Percentiles rank a stretch among this genome's conserved stretches.
phyloP scores from a whole-genome alignment of 2,888 invertebrate genomes.

The Troglohyphantes excavatus region DNA sequence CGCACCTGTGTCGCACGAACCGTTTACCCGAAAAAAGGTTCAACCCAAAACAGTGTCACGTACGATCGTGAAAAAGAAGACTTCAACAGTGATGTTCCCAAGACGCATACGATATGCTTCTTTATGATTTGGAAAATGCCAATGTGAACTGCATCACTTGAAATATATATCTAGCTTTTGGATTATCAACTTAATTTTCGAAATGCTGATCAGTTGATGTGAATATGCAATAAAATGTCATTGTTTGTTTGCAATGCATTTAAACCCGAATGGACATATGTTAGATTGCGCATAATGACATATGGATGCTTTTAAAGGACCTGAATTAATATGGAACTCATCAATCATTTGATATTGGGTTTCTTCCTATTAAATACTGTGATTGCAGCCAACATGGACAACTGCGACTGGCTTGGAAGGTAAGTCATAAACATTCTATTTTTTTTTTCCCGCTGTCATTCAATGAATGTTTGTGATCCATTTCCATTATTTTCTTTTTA shows the following conservation, averaged over 20 bases:
- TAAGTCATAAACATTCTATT: background rate
- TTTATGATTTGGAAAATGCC: too few species aligned
- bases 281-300: background rate
- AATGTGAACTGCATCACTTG: too few species aligned
- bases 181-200: background rate
- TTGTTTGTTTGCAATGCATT: background rate
- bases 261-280: background rate
- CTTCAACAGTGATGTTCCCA: too few species aligned
- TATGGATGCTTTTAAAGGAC: background rate
- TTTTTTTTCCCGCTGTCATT: too few species aligned
- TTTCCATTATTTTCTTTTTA: background rate
- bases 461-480: too few species aligned
- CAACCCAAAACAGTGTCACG: background rate
- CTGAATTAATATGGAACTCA: slow-evolving; percentile 26
- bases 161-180: background rate
- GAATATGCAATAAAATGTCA: background rate
- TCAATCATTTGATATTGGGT: slow-evolving; percentile 11
- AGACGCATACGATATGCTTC: too few species aligned
- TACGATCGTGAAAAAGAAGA: background rate
- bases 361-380: slow-evolving; percentile 10
- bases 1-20: slow-evolving; percentile 18
- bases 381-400: slow-evolving; percentile 26
- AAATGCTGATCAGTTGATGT: background rate
- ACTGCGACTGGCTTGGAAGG: slow-evolving; percentile 72
- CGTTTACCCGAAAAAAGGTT: background rate